A percentile compares a stretch with the other conserved stretches of the same genome.
phyloP scores from a whole-genome alignment of 1,140 invertebrate species.

The Cotesia typhae region DNA sequence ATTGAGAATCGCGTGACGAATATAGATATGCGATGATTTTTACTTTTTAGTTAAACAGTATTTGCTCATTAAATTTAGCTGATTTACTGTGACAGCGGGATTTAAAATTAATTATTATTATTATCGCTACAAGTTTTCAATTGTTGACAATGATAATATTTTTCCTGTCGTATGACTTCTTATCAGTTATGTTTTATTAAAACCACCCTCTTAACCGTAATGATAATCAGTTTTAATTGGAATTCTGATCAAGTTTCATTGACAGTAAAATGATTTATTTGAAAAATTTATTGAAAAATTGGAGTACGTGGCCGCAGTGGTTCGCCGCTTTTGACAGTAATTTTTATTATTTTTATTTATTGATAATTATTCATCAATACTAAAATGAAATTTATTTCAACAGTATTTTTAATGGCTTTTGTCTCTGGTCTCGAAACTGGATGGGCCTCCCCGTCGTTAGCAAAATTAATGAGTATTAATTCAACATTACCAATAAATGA shows the following conservation, averaged over 20 bases:
- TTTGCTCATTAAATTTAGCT: too few species aligned
- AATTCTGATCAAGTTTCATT: not conserved
- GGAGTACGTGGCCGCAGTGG: constrained; percentile 28
- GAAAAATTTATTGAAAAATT: constrained; percentile 12
- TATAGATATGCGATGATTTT: too few species aligned
- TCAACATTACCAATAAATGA: constrained; percentile 68
- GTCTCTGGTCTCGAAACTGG: constrained; percentile 43
- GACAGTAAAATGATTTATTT: constrained; percentile 2
- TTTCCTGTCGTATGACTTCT: too few species aligned
- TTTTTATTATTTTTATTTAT: not conserved
- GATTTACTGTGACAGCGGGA: too few species aligned
- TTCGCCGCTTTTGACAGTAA: constrained; percentile 24
- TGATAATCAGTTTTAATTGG: not conserved
- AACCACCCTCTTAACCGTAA: not conserved
- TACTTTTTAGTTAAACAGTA: too few species aligned
- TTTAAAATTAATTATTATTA: too few species aligned
- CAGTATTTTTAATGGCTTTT: constrained; percentile 42
- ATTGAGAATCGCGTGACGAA: too few species aligned
- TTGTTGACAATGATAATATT: too few species aligned
- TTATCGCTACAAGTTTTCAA: too few species aligned
- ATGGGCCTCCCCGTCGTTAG: constrained; percentile 70
- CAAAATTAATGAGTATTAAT: constrained; percentile 59
- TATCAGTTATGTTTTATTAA: too few species aligned
- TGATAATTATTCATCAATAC: not conserved
- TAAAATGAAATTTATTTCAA: constrained; percentile 1